Evolutionary conservation across 2,888 invertebrate genomes (phyloP).

Genomic region (Pandemis cinnamomeana): DNA sequence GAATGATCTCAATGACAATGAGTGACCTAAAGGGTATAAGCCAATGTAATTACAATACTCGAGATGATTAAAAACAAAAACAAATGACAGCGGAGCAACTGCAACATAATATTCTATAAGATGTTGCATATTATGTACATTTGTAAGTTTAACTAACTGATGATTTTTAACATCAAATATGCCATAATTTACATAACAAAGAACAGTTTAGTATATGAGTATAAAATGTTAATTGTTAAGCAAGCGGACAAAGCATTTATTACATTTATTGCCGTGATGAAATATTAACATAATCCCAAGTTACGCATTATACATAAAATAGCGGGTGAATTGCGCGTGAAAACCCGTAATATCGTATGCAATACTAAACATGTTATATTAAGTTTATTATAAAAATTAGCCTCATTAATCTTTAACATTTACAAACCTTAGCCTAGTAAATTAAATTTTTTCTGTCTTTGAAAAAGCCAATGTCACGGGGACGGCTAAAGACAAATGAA

Average conservation of each 20-base stretch:
- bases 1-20: not conserved
- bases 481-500: no score
- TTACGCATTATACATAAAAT: slow-evolving; percentile 13
- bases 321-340: slow-evolving; percentile 11
- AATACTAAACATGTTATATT: not conserved
- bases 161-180: not conserved
- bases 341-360: not conserved
- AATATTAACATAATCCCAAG: slow-evolving; percentile 21
- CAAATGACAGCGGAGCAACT: no score
- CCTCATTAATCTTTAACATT: not conserved
- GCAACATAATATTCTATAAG: no score
- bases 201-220: slow-evolving; percentile 5
- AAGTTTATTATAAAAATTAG: not conserved
- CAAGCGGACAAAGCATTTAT: slow-evolving; percentile 13
- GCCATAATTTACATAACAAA: slow-evolving; percentile 30
- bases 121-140: not conserved
- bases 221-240: slow-evolving; percentile 31
- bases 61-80: not conserved
- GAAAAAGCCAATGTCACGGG: no score
- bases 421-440: not conserved
- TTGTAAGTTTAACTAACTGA: not conserved
- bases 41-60: not conserved
- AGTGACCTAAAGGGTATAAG: not conserved
- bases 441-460: no score
- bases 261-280: slow-evolving; percentile 28